Percentiles rank a stretch among this genome's conserved stretches.
These are phyloP conservation scores for Anoplopoma fimbria DNA, from an alignment of 2,113 vertebrate genomes.

Conservation along the genomic window DNA sequence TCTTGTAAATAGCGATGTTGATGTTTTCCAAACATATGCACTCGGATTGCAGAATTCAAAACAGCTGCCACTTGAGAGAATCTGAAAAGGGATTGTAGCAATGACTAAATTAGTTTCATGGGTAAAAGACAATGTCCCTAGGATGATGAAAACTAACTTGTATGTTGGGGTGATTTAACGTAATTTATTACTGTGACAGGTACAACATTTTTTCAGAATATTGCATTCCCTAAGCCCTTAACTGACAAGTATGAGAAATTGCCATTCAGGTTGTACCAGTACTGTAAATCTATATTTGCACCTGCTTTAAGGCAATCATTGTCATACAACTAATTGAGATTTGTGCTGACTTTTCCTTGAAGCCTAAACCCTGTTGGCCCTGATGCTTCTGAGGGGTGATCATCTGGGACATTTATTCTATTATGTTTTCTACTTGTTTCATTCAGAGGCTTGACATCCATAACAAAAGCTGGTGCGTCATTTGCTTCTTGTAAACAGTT, in stretches of 20 bases:
- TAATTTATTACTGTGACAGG: slow-evolving; percentile 22
- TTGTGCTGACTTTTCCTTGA: slow-evolving; percentile 23
- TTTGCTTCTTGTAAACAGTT: slow-evolving; percentile 5
- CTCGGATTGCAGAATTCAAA: slow-evolving; percentile 10
- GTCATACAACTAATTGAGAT: slow-evolving; percentile 39
- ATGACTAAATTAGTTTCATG: slow-evolving; percentile 2
- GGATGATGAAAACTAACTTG: slow-evolving; percentile 31
- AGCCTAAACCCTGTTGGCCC: neutral
- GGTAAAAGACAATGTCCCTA: neutral
- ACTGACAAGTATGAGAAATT: slow-evolving; percentile 40
- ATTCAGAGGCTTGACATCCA: slow-evolving; percentile 18
- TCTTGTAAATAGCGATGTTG: neutral
- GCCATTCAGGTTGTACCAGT: slow-evolving; percentile 15
- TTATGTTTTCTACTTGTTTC: slow-evolving; percentile 29
- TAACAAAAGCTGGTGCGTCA: slow-evolving; percentile 19
- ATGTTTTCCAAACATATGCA: slow-evolving; percentile 15
- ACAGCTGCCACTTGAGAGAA: neutral
- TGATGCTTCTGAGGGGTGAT: slow-evolving; percentile 19
- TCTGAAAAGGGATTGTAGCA: neutral
- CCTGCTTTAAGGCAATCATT: slow-evolving; percentile 44
- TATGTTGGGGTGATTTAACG: slow-evolving; percentile 2
- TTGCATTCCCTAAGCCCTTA: slow-evolving; percentile 29
- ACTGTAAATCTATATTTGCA: slow-evolving; percentile 46
- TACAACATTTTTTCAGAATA: slow-evolving; percentile 12
- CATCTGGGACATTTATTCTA: slow-evolving; percentile 30